Evolutionary conservation across 1,140 invertebrate genomes (phyloP).

Genomic region (Ylistrum balloti): DNA sequence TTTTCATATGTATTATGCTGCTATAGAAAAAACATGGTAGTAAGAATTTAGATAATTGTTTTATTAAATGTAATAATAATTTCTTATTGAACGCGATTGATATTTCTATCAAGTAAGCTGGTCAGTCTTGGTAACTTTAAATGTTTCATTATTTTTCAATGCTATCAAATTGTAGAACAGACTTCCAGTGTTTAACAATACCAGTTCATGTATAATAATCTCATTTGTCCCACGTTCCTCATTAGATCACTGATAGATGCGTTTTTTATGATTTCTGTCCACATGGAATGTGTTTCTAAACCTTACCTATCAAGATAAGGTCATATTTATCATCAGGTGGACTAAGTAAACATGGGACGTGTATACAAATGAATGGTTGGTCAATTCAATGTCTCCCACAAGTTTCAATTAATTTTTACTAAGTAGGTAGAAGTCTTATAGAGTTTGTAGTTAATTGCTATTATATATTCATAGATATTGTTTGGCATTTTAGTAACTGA

Average conservation of each 20-base stretch:
- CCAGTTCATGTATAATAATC: neutral
- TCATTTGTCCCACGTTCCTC: neutral
- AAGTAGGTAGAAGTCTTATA: neutral
- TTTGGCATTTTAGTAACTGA: neutral
- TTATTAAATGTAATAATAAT: too few relatives aligned
- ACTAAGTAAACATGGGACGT: neutral
- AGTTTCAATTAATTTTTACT: neutral
- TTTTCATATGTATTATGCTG: too few relatives aligned
- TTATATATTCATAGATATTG: neutral
- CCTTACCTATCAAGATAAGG: neutral
- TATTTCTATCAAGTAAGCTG: neutral
- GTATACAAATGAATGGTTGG: neutral
- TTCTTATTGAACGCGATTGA: neutral
- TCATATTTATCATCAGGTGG: neutral
- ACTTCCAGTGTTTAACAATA: neutral
- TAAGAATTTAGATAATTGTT: too few relatives aligned
- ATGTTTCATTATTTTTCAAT: neutral
- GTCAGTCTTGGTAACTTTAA: neutral
- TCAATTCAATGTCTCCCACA: neutral
- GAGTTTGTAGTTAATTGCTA: neutral
- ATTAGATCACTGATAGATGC: neutral
- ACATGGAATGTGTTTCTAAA: constrained; percentile 27
- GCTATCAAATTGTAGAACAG: neutral
- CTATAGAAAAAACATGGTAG: too few relatives aligned
- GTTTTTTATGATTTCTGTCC: constrained; percentile 19